These are phyloP conservation scores for Oscheius myriophilus DNA, from an alignment of 2,888 invertebrate genomes.

Conservation along the genomic window DNA sequence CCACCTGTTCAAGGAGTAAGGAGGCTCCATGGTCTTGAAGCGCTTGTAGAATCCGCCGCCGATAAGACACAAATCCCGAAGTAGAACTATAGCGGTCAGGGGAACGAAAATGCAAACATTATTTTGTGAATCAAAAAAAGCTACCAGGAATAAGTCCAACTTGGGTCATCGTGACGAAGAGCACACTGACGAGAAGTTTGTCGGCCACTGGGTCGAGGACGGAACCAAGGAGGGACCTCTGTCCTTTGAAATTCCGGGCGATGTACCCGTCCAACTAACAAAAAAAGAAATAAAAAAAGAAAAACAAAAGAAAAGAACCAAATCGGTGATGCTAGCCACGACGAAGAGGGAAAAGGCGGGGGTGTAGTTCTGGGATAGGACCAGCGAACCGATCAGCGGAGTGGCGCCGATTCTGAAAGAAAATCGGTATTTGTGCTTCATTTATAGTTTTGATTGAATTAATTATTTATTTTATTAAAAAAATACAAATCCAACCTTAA, in stretches of 20 bases:
- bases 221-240: constrained; percentile 90
- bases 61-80: constrained; percentile 84
- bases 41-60: constrained; percentile 85
- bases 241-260: constrained; percentile 88
- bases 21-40: constrained; percentile 50
- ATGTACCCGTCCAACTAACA: constrained; percentile 86
- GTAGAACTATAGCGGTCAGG: constrained; percentile 82
- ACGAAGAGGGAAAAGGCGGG: constrained; percentile 84
- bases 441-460: background rate
- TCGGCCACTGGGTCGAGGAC: constrained; percentile 98
- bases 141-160: constrained; percentile 83
- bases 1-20: constrained; percentile 38
- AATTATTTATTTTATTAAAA: background rate
- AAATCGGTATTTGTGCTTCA: background rate
- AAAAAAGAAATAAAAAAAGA: constrained; percentile 11
- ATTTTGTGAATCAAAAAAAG: constrained; percentile 15
- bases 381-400: constrained; percentile 88
- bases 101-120: constrained; percentile 69
- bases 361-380: constrained; percentile 83
- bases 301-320: constrained; percentile 76
- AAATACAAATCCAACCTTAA: constrained; percentile 71
- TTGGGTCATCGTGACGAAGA: constrained; percentile 87
- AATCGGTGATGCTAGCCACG: constrained; percentile 88
- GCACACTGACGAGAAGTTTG: constrained; percentile 88
- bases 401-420: constrained; percentile 81